Evolutionary conservation across 2,888 invertebrate genomes (phyloP), one percentile per base, ranked within the genome.

Genomic region (Morpho deidamia): DNA sequence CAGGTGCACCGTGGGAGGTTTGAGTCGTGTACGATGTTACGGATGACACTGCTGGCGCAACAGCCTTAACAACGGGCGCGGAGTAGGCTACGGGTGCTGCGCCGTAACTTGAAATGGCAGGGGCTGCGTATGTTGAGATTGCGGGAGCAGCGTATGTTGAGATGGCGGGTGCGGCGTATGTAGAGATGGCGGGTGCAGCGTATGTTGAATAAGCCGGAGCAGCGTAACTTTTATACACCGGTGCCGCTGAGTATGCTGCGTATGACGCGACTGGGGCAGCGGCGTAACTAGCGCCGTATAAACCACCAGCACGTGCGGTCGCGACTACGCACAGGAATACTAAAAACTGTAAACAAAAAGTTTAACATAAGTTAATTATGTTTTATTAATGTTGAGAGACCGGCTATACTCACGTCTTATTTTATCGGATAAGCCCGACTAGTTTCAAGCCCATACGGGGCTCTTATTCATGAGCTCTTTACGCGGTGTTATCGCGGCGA

Each of bases 311-410:
- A 69, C 81, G 90, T 72, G 88, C 92, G 50, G 90, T 81, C 59
- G 92, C 91, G 78, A 93, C 78, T 65, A 90, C 82, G 74, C 92
- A 90, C 70, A 91, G 90, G 66, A 93, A 79, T 61, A 92, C 78
- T 76, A 93, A 80, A 67, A 92, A 75, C 92, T 87, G 76, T 41
- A 82, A 81, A 10, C 33, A 48, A 42, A 8, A 49, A 41, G 23
- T 23, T 23, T 23, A 23, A 23, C 5, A 23, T 2, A 2, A 5
- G 1, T 5, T 5, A 23, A 23, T 23, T 23, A 23, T 2, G 5
- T 23, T 23, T 3, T 23, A 5, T 23, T 5, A 23, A n/a, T n/a
- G n/a, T n/a, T n/a, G n/a, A n/a, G n/a, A n/a, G n/a, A n/a, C n/a
- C n/a, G n/a, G n/a, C n/a, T n/a, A n/a, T n/a, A n/a, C n/a, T n/a